Evolutionary conservation across 1,140 invertebrate genomes (phyloP).

Genomic region (Hyphantria cunea): DNA sequence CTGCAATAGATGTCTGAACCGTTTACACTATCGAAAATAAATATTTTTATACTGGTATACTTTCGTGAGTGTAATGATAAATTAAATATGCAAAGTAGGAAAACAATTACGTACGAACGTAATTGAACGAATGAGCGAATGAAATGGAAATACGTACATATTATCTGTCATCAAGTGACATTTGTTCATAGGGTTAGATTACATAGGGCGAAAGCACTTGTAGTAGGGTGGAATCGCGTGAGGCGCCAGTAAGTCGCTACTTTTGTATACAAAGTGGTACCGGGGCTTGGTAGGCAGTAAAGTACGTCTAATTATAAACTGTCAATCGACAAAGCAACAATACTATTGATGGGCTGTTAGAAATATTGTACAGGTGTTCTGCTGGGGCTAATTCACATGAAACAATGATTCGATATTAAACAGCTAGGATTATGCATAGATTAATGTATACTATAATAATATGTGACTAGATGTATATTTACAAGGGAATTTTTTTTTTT

Average conservation of each 20-base stretch:
- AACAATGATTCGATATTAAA: neutral
- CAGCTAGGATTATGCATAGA: no score
- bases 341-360: constrained; percentile 18
- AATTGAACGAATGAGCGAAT: constrained; percentile 22
- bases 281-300: constrained; percentile 10
- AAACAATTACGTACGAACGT: neutral
- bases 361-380: constrained; percentile 14
- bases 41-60: no score
- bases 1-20: no score
- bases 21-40: no score
- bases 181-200: constrained; percentile 27
- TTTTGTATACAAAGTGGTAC: constrained; percentile 25
- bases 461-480: no score
- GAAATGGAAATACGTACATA: constrained; percentile 16
- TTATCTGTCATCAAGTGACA: constrained; percentile 30
- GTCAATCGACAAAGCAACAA: constrained; percentile 14
- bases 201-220: constrained; percentile 30
- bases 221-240: constrained; percentile 34
- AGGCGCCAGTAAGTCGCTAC: constrained; percentile 33
- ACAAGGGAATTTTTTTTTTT: no score
- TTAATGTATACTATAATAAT: no score
- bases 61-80: no score
- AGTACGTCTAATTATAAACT: constrained; percentile 24
- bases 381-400: neutral
- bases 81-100: neutral